Conservation (phyloP, 1,140 invertebrate genomes). For the Mactra quadrangularis region DNA sequence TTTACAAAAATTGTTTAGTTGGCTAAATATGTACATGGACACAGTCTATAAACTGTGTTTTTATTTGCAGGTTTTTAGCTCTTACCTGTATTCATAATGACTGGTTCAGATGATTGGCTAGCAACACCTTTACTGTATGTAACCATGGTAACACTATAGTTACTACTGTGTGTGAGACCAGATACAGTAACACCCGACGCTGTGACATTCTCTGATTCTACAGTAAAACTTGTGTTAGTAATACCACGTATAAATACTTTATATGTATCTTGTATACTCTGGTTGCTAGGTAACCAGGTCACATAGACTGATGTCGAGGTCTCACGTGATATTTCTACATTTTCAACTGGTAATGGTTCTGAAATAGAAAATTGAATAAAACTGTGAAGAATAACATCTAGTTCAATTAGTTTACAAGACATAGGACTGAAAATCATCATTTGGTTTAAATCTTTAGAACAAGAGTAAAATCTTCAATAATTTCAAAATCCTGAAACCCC, state of each 20-base stretch:
- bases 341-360: slow-evolving; percentile 51
- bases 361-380: slow-evolving; percentile 13
- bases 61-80: too few relatives aligned
- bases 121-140: slow-evolving; percentile 32
- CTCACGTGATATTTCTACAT: slow-evolving; percentile 10
- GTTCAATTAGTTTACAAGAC: too few relatives aligned
- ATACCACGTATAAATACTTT: slow-evolving; percentile 27
- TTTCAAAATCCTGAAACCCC: too few relatives aligned
- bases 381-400: too few relatives aligned
- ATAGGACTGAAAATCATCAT: too few relatives aligned
- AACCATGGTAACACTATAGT: slow-evolving; percentile 29
- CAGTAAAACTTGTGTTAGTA: neutral
- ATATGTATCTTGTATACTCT: slow-evolving; percentile 51
- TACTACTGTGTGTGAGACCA: slow-evolving; percentile 19
- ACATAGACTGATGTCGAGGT: slow-evolving; percentile 15
- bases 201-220: slow-evolving; percentile 11
- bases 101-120: slow-evolving; percentile 23
- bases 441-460: too few relatives aligned
- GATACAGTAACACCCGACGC: neutral
- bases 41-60: too few relatives aligned
- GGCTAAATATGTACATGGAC: too few relatives aligned
- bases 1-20: too few relatives aligned
- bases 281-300: slow-evolving; percentile 46
- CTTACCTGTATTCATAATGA: slow-evolving; percentile 54
- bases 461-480: too few relatives aligned